Conservation (phyloP, 1,140 invertebrate genomes). For the Eubasilissa regina region DNA sequence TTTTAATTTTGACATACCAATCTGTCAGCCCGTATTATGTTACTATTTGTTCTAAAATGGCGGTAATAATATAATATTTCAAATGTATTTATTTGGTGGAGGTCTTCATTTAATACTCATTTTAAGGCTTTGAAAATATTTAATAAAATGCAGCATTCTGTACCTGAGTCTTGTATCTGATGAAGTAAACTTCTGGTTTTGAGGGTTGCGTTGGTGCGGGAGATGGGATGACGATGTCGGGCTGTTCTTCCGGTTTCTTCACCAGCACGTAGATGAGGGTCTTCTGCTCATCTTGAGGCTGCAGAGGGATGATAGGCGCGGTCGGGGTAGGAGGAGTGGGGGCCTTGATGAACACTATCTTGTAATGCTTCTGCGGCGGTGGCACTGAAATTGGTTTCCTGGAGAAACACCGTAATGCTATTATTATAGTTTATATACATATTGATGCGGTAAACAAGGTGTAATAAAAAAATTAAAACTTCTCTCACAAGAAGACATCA, state of each 20-base stretch:
- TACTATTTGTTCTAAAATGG: too few species aligned
- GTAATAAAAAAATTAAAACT: too few species aligned
- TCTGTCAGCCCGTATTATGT: too few species aligned
- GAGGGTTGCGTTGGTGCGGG: constrained; percentile 85
- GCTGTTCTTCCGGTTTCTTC: constrained; percentile 88
- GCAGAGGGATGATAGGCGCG: constrained; percentile 81
- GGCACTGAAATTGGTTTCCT: constrained; percentile 76
- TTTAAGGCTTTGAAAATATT: too few species aligned
- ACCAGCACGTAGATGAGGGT: constrained; percentile 91
- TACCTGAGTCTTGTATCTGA: constrained; percentile 89
- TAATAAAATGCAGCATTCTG: too few species aligned
- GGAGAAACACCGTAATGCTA: not conserved
- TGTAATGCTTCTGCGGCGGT: constrained; percentile 90
- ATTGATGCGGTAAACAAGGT: too few species aligned
- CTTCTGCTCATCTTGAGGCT: constrained; percentile 88
- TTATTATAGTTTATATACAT: too few species aligned
- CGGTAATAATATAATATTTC: too few species aligned
- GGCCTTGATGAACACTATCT: constrained; percentile 92
- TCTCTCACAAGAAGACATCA: too few species aligned
- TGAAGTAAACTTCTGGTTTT: constrained; percentile 91
- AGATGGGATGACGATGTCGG: constrained; percentile 84
- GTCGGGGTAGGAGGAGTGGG: constrained; percentile 85
- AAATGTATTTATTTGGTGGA: too few species aligned
- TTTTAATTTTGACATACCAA: too few species aligned
- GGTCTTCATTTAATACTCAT: too few species aligned